Percentiles rank a stretch among this genome's conserved stretches.
Evolutionary conservation across 1,140 invertebrate genomes (phyloP).

Genomic region (Mya arenaria): DNA sequence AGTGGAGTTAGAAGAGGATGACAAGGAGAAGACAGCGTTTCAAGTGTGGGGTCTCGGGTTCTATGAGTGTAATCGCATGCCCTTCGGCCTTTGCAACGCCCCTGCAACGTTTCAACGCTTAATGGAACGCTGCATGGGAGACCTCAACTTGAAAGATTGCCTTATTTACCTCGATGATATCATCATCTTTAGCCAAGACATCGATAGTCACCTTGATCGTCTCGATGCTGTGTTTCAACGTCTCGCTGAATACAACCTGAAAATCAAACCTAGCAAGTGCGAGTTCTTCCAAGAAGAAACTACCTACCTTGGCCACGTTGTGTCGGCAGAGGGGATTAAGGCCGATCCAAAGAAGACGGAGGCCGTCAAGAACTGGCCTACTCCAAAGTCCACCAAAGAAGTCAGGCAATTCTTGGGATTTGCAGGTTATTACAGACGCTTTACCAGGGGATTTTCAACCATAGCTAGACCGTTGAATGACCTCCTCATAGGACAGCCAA

Average conservation of each 20-base stretch:
- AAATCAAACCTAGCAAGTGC: constrained; percentile 67
- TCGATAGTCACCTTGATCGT: constrained; percentile 37
- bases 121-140: constrained; percentile 16
- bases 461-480: constrained; percentile 45
- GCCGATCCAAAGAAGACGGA: constrained; percentile 71
- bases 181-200: constrained; percentile 33
- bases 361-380: constrained; percentile 68
- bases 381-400: constrained; percentile 64
- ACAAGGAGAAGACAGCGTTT: constrained; percentile 57
- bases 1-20: constrained; percentile 70
- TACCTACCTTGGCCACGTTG: constrained; percentile 66
- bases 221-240: constrained; percentile 65
- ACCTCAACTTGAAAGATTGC: not conserved
- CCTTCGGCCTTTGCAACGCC: constrained; percentile 82
- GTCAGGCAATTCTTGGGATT: constrained; percentile 69
- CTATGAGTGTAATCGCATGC: constrained; percentile 58
- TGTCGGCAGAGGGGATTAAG: constrained; percentile 62
- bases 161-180: constrained; percentile 60
- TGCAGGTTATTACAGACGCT: constrained; percentile 58
- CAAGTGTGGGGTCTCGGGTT: constrained; percentile 48
- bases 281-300: constrained; percentile 58
- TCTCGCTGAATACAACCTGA: constrained; percentile 60
- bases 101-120: constrained; percentile 65
- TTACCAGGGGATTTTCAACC: constrained; percentile 50
- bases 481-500: constrained; percentile 32